Conservation (phyloP, 2,113 vertebrate genomes). For the Vombatus ursinus region DNA sequence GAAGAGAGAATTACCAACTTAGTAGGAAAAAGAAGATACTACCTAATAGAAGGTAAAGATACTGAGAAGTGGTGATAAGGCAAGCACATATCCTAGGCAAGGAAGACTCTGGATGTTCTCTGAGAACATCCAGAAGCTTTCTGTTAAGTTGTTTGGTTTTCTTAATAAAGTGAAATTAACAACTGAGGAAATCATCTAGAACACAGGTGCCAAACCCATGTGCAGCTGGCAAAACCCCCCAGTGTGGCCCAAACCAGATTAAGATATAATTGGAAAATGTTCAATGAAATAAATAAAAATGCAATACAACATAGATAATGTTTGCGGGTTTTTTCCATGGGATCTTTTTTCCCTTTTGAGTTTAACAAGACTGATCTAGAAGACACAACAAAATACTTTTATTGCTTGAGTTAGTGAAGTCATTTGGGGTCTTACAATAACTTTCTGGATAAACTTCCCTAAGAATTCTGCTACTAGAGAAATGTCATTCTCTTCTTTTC, state of each 20-base stretch:
- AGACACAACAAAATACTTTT: neutral
- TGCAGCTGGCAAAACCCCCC: neutral
- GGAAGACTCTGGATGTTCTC: neutral
- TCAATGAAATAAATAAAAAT: neutral
- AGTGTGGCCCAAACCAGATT: neutral
- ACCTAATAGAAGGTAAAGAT: neutral
- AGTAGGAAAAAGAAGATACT: neutral
- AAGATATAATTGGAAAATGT: neutral
- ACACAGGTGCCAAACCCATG: neutral
- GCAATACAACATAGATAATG: neutral
- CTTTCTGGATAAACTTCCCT: neutral
- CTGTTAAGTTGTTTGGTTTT: neutral
- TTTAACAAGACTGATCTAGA: neutral
- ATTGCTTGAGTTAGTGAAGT: neutral
- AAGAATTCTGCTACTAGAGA: neutral
- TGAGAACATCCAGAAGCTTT: neutral
- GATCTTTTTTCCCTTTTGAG: neutral
- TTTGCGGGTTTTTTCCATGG: neutral
- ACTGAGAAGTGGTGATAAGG: neutral
- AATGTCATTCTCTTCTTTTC: neutral
- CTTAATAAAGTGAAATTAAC: neutral
- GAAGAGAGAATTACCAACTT: neutral
- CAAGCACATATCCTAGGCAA: neutral
- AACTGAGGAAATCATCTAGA: neutral
- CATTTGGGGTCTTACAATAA: neutral